Conservation (phyloP, 2,113 vertebrate genomes). For the Corvus cornix region DNA sequence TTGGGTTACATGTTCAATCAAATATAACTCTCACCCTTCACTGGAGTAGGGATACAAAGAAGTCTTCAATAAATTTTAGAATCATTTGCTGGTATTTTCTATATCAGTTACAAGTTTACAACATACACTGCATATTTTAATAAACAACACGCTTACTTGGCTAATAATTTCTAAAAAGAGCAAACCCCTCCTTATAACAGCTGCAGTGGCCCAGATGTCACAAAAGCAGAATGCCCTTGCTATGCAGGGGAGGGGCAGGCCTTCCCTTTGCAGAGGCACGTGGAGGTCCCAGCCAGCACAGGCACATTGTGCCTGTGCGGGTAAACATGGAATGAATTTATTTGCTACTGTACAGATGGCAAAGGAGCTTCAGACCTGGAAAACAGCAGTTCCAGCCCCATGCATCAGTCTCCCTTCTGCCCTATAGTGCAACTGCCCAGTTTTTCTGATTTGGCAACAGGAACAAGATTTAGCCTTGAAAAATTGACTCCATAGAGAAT, state of each 20-base stretch:
- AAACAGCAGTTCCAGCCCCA: neutral
- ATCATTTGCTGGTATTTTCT: neutral
- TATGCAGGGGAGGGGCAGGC: constrained; percentile 15
- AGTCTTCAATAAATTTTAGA: neutral
- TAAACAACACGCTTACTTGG: neutral
- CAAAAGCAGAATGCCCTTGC: constrained; percentile 2
- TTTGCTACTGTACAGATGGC: neutral
- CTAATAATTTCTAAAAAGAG: constrained; percentile 51
- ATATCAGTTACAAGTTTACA: neutral
- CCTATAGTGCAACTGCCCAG: neutral
- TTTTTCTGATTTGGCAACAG: neutral
- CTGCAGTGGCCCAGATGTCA: constrained; percentile 42
- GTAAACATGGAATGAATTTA: neutral
- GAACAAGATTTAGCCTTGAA: neutral
- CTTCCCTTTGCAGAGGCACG: neutral
- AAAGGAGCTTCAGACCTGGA: neutral
- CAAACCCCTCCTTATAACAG: constrained; percentile 36
- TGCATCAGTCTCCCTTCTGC: neutral
- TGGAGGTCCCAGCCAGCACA: neutral
- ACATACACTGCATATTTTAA: neutral
- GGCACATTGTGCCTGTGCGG: neutral
- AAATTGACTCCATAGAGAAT: neutral
- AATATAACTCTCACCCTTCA: neutral
- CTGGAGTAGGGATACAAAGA: neutral
- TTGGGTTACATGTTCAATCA: neutral